Conservation (phyloP, 2,113 vertebrate species). For the Conger conger region DNA sequence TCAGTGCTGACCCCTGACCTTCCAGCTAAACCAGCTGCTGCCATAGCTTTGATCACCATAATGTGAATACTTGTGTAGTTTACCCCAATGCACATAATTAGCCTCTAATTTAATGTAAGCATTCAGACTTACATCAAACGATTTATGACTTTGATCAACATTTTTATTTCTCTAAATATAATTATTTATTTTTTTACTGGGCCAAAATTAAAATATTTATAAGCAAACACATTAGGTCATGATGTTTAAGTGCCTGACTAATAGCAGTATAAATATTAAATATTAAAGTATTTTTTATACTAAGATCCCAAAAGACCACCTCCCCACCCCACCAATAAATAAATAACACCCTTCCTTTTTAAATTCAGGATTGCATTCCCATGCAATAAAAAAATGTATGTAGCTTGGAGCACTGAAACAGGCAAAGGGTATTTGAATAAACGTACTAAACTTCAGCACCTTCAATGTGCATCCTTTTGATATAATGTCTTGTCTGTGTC, state of each 20-base stretch:
- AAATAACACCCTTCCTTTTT: background rate
- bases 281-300: constrained; percentile 6
- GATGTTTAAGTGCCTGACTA: constrained; percentile 38
- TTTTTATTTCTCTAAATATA: constrained; percentile 39
- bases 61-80: constrained; percentile 21
- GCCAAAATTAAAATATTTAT: constrained; percentile 37
- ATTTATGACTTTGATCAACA: constrained; percentile 49
- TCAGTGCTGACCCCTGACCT: background rate
- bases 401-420: no score
- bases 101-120: constrained; percentile 27
- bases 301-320: background rate
- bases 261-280: constrained; percentile 25
- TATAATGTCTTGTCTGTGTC: constrained; percentile 21
- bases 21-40: background rate
- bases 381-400: background rate
- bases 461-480: background rate
- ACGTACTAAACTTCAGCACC: background rate
- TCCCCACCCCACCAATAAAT: no score
- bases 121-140: constrained; percentile 45
- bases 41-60: constrained; percentile 46
- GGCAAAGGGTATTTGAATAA: no score
- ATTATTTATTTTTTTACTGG: constrained; percentile 42
- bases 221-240: constrained; percentile 8
- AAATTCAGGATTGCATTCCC: background rate
- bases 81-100: constrained; percentile 21